These are phyloP conservation scores for Cyclophora albipunctata DNA, from an alignment of 2,888 invertebrate genomes.

Conservation along the genomic window DNA sequence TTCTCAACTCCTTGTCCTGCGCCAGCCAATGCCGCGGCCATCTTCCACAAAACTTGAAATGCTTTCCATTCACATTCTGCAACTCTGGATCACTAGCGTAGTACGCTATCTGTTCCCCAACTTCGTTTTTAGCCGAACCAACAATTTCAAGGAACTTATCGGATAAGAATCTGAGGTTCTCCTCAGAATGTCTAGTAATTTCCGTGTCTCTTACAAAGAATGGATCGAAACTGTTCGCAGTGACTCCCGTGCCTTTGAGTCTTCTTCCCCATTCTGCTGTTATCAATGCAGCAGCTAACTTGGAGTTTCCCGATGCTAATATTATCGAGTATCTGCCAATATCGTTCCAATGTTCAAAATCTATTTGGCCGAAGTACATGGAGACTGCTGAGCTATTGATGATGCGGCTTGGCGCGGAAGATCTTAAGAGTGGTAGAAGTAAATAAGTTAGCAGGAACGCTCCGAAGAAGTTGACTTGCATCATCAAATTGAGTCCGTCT, in stretches of 20 bases:
- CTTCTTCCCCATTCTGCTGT: constrained; percentile 74
- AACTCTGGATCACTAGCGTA: constrained; percentile 43
- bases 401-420: constrained; percentile 75
- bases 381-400: constrained; percentile 77
- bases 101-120: constrained; percentile 45
- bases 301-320: constrained; percentile 51
- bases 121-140: constrained; percentile 46
- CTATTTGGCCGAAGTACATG: constrained; percentile 63
- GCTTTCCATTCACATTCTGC: constrained; percentile 37
- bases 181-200: constrained; percentile 32
- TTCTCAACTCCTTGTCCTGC: constrained; percentile 31
- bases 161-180: neutral
- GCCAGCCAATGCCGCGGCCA: constrained; percentile 48
- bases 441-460: constrained; percentile 83
- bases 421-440: constrained; percentile 69
- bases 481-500: constrained; percentile 78
- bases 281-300: constrained; percentile 78
- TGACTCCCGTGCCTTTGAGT: constrained; percentile 75
- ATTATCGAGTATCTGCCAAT: constrained; percentile 39
- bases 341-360: constrained; percentile 59
- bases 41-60: constrained; percentile 48
- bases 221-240: constrained; percentile 78
- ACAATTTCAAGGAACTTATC: constrained; percentile 24
- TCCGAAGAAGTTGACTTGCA: constrained; percentile 83
- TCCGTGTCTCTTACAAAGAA: constrained; percentile 51